These are phyloP conservation scores for Poecilia latipinna DNA, from an alignment of 2,113 vertebrate species.

Conservation along the genomic window DNA sequence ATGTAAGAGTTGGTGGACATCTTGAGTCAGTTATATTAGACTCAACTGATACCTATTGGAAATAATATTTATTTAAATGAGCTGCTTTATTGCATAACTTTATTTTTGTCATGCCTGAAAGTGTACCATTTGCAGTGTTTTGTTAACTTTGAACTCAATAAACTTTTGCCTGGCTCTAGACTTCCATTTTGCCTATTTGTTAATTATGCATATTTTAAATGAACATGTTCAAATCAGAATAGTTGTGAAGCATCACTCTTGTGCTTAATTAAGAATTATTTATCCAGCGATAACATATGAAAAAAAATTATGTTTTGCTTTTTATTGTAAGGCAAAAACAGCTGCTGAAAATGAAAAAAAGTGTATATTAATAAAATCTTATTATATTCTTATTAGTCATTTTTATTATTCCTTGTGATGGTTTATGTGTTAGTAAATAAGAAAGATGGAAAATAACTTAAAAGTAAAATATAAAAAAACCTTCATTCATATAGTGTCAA, in stretches of 20 bases:
- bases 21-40: conserved; percentile 12
- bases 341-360: conserved; percentile 5
- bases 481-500: no score
- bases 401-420: not conserved
- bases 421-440: not conserved
- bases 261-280: not conserved
- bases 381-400: not conserved
- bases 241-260: not conserved
- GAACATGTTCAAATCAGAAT: not conserved
- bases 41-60: not conserved
- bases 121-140: conserved; percentile 46
- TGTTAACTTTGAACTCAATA: conserved; percentile 61
- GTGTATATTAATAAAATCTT: not conserved
- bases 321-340: not conserved
- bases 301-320: not conserved
- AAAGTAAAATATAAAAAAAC: no score
- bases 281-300: not conserved
- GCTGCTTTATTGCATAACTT: not conserved
- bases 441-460: not conserved
- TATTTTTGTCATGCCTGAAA: conserved; percentile 22
- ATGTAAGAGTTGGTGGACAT: conserved; percentile 19
- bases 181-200: not conserved
- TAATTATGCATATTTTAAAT: not conserved
- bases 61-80: not conserved
- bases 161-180: conserved; percentile 62